Conservation (phyloP, 2,113 vertebrate genomes). For the Corythornis cristatus region DNA sequence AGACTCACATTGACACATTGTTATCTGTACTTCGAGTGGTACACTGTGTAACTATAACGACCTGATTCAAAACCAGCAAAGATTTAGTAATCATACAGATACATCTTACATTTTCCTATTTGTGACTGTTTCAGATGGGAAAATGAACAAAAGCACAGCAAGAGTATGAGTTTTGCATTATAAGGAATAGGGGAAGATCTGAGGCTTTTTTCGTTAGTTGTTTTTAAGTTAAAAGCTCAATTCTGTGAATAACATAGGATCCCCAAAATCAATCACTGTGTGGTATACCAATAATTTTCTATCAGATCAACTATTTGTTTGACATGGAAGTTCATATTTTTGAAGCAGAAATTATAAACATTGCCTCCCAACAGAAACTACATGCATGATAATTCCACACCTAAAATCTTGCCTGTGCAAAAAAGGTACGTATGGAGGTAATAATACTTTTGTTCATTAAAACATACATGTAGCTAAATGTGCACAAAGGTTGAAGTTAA, state of each 20-base stretch:
- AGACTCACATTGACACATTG: background rate
- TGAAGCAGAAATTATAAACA: background rate
- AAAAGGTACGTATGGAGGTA: background rate
- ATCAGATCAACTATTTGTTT: background rate
- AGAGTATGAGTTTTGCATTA: background rate
- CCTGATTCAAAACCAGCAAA: background rate
- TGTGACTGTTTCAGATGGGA: background rate
- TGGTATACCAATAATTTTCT: background rate
- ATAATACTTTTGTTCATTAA: background rate
- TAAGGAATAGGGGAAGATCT: background rate
- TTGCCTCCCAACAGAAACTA: background rate
- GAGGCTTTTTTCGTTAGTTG: background rate
- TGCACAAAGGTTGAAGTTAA: background rate
- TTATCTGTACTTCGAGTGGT: background rate
- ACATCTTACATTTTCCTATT: background rate
- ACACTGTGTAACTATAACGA: background rate
- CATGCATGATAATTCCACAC: background rate
- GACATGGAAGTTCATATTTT: background rate
- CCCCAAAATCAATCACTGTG: accelerated
- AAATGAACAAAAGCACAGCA: accelerated
- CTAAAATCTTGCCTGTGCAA: background rate
- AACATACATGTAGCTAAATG: background rate
- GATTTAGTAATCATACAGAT: background rate
- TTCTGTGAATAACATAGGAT: background rate
- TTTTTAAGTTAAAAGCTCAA: background rate